phyloP scores from a whole-genome alignment of 2,113 vertebrate genomes.

The Onychostoma macrolepis region DNA sequence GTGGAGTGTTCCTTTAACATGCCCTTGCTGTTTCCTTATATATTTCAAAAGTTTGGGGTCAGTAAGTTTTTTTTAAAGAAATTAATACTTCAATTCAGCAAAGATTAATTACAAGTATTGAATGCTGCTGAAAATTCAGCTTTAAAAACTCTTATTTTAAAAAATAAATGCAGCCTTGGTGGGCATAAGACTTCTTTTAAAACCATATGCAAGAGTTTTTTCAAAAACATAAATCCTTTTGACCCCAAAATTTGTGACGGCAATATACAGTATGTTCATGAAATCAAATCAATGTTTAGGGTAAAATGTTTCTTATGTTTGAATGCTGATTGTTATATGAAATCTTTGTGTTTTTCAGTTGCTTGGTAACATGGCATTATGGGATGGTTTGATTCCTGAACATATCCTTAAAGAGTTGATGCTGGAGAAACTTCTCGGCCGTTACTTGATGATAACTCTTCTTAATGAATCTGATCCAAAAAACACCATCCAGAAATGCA shows the following conservation, averaged over 20 bases:
- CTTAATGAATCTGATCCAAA: conserved; percentile 70
- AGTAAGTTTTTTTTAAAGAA: not conserved
- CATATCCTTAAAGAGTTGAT: conserved; percentile 80
- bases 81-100: not conserved
- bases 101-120: not conserved
- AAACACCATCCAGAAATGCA: conserved; percentile 74
- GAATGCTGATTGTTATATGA: not conserved
- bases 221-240: not conserved
- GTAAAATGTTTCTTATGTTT: not conserved
- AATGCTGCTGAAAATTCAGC: not conserved
- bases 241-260: not conserved
- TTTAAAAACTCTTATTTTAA: no score
- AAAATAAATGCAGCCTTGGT: not conserved
- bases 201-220: no score
- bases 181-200: not conserved
- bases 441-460: conserved; percentile 86
- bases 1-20: no score
- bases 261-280: not conserved
- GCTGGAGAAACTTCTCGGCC: conserved; percentile 86
- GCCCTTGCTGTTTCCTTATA: not conserved
- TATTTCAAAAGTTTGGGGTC: not conserved
- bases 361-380: conserved; percentile 82
- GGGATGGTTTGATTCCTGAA: conserved; percentile 84
- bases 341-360: conserved; percentile 75
- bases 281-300: not conserved